Base-by-base conservation (phyloP, 2,113 vertebrate genomes). In the Pseudonaja textilis region DNA sequence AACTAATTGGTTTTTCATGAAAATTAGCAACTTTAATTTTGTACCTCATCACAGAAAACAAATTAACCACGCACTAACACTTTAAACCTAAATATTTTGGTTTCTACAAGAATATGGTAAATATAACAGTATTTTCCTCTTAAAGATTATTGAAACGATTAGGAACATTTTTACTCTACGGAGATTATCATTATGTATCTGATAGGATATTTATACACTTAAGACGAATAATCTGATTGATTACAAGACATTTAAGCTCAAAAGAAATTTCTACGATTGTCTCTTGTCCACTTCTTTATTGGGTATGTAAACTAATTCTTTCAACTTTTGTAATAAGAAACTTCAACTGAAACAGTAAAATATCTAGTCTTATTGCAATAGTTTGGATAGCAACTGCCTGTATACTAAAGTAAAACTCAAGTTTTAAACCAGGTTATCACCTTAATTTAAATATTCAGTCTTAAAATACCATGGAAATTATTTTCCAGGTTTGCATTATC, bases 191-290 rank as follows among this genome's bases (percentile, higher is more conserved):
- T 42, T 11, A 42, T 47, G 34, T 85, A 89, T 81, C 39, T 56
- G 6, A n/a, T 47, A 34, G 14, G 50, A 69, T 52, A 4, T 11
- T 85, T 57, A 45, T 74, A 88, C n/a, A 54, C 50, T 88, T 92
- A 54, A 14, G 22, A 7, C 22, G 7, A 69, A 92, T 69, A 45
- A 61, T 42, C 57, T 69, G 16, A 92, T 25, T 61, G 64, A 64
- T 34, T 87, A 23, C 61, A 81, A 47, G 23, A 26, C 5, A 57
- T 74, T 69, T 69, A 74, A 42, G 92, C 89, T 29, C 93, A 64
- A 96, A 95, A 89, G 74, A 93, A 94, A 57, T 94, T 85, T 74
- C 86, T 93, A 20, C n/a, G 93, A 95, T 93, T 97, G 90, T 92
- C 90, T 91, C 54, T 87, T 95, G 93, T 91, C 94, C 95, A 29